Percentiles rank a stretch among this genome's conserved stretches.
Evolutionary conservation across 2,888 invertebrate species (phyloP).

Genomic region (Pegoplata infirma): DNA sequence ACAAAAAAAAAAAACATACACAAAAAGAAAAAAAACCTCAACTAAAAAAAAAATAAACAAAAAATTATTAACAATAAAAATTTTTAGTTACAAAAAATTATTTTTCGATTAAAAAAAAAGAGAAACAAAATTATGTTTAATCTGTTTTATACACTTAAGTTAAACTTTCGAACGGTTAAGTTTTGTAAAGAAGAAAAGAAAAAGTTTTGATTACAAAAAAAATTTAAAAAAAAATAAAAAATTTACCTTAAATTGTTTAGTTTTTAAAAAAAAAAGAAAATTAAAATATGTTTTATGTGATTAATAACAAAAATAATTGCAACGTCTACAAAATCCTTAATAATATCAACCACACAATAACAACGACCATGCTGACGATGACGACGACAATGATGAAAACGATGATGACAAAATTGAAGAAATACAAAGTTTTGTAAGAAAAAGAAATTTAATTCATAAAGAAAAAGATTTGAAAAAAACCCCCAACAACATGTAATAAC

Average conservation of each 20-base stretch:
- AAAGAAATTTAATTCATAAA: too few species aligned
- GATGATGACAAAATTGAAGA: conserved; percentile 5
- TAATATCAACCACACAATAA: conserved; percentile 36
- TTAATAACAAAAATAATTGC: neutral
- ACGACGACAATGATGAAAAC: conserved; percentile 34
- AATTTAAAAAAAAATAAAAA: neutral
- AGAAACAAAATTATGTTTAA: conserved; percentile 1
- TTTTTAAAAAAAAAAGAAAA: neutral
- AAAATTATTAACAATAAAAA: conserved; percentile 61
- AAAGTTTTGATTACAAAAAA: conserved; percentile 9
- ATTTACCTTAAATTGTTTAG: conserved; percentile 6
- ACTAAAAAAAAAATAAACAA: conserved; percentile 65
- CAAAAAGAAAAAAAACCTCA: conserved; percentile 59
- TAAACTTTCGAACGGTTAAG: neutral
- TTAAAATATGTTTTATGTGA: neutral
- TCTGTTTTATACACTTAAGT: too few species aligned
- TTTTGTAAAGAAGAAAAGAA: neutral
- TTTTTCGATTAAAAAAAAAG: conserved; percentile 16
- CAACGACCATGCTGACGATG: conserved; percentile 14
- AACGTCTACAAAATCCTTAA: conserved; percentile 33
- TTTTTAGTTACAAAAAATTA: neutral
- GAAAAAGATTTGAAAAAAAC: conserved; percentile 8
- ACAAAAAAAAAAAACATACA: conserved; percentile 65
- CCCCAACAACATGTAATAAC: conserved; percentile 26
- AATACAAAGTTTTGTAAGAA: conserved; percentile 44